Evolutionary conservation across 2,797 vertebrate genomes (phyloP).

Genomic region (Chromis chromis): DNA sequence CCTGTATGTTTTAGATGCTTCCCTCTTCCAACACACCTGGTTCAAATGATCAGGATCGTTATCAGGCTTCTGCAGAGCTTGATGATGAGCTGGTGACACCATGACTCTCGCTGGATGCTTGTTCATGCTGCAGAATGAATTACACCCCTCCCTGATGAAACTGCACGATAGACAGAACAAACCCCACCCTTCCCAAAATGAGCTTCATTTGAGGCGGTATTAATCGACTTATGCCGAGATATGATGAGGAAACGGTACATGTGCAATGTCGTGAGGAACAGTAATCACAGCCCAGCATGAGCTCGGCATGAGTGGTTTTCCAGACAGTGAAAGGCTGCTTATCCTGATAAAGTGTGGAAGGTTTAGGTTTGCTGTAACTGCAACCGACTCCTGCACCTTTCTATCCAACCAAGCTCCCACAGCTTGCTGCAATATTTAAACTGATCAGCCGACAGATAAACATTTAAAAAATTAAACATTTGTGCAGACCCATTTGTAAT

Average conservation of each 20-base stretch:
- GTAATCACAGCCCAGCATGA: conserved; percentile 19
- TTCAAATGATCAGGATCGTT: no score
- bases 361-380: conserved; percentile 24
- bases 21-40: no score
- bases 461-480: neutral
- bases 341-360: conserved; percentile 18
- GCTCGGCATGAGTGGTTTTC: conserved; percentile 9
- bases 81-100: no score
- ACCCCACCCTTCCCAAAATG: neutral
- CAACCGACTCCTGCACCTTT: neutral
- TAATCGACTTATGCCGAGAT: conserved; percentile 4
- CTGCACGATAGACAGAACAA: neutral
- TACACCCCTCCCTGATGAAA: neutral
- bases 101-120: neutral
- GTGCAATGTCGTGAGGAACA: conserved; percentile 7
- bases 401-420: conserved; percentile 2
- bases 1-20: no score
- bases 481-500: neutral
- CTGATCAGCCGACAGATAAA: neutral
- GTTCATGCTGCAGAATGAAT: no score
- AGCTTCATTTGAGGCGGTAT: neutral
- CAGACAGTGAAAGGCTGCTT: conserved; percentile 23
- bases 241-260: conserved; percentile 3
- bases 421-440: conserved; percentile 2
- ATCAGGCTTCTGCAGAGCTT: no score